Base-by-base conservation (phyloP, 2,113 vertebrate species). In the Psittacus erithacus region DNA sequence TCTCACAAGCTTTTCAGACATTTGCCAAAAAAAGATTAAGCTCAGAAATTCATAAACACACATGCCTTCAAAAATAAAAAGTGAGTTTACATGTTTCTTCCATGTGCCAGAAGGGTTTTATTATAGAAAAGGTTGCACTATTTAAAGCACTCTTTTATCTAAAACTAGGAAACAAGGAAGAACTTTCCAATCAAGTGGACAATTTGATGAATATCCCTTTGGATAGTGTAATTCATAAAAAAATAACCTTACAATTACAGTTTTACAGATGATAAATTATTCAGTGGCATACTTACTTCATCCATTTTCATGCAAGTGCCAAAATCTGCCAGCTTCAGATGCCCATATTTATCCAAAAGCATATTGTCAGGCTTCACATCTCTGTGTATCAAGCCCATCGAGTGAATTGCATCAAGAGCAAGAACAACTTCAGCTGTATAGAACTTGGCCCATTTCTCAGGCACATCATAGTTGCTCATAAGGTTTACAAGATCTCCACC, bases 251-350 rank as follows among this genome's bases (percentile, higher is more conserved):
- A 88, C 24, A 86, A 83, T 74, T 82, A 77, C 41, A 81, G 29
- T 78, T 65, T 57, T 90, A 74, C 16, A 81, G n/a, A 78, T 28
- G 12, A 50, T 43, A 39, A 90, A 82, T 59, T 35, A 75, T 81
- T 90, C 76, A 68, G 74, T 14, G 79, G 77, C 28, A 92, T 94
- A 97, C 99, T 99, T 98, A 99, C 99, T 83, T 98, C 96, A 97
- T 99, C 98, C 99, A 99, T 99, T 98, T 99, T 99, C 99, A 99
- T 99, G 96, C 99, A 99, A 10, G 99, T 99, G 97, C 99, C 99
- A 90, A 99, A 99, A 98, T 99, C 99, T 22, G 99, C 99, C 91
- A 99, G 98, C 96, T 99, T 99, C 75, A 99, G 98, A 97, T 99
- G 99, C 65, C 99, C 99, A 4, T 98, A 81, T 79, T 98, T 98